phyloP scores from a whole-genome alignment of 1,140 invertebrate species.

The Caenorhabditis remanei region DNA sequence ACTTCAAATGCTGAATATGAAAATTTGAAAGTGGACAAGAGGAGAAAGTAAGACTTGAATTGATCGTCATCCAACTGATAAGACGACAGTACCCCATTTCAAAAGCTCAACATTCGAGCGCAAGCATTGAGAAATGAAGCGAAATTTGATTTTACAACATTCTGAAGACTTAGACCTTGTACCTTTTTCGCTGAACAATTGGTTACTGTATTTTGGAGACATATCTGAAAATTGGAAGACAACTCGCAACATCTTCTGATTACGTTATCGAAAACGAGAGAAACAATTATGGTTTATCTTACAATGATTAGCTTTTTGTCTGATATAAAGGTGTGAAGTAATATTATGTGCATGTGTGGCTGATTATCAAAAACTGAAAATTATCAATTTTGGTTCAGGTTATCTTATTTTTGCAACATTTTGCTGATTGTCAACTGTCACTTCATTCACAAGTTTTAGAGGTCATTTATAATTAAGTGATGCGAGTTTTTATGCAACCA shows the following conservation, averaged over 20 bases:
- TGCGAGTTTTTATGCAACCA: too few species aligned
- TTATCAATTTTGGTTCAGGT: conserved; percentile 39
- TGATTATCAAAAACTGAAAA: conserved; percentile 34
- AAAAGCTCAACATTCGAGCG: conserved; percentile 38
- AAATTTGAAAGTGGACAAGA: background rate
- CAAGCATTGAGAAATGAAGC: conserved; percentile 40
- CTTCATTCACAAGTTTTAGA: too few species aligned
- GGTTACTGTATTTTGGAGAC: background rate
- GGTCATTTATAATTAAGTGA: too few species aligned
- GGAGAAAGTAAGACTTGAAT: conserved; percentile 25
- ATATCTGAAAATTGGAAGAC: background rate
- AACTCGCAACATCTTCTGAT: background rate
- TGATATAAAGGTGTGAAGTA: conserved; percentile 45
- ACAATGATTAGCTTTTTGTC: conserved; percentile 37
- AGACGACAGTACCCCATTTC: conserved; percentile 36
- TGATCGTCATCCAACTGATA: conserved; percentile 41
- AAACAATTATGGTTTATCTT: conserved; percentile 36
- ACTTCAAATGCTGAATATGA: background rate
- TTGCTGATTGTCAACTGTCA: background rate
- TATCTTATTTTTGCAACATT: conserved; percentile 19
- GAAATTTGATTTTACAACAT: conserved; percentile 25
- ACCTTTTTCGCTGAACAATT: background rate
- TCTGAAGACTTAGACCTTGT: background rate
- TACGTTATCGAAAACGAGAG: conserved; percentile 17
- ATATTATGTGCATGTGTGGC: conserved; percentile 51